Evolutionary conservation across 2,113 vertebrate genomes (phyloP).

Genomic region (Craseonycteris thonglongyai): DNA sequence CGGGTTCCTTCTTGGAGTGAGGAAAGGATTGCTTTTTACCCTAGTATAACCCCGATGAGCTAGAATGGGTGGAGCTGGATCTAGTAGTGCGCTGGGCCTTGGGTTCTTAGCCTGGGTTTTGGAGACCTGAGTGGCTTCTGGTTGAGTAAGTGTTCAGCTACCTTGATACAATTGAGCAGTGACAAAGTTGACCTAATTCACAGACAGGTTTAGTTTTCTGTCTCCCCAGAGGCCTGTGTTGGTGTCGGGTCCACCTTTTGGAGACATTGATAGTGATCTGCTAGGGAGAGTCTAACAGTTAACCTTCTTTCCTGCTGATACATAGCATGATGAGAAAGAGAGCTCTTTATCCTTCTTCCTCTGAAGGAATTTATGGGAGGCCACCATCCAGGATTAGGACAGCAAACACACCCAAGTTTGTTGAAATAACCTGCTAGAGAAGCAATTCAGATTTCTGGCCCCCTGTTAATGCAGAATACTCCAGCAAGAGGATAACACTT

Average conservation of each 20-base stretch:
- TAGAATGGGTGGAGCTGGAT: constrained; percentile 32
- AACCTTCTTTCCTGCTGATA: constrained; percentile 10
- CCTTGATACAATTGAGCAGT: constrained; percentile 10
- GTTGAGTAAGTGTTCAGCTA: constrained; percentile 57
- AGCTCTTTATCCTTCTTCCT: not conserved
- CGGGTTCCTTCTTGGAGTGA: not conserved
- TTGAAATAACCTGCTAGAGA: constrained; percentile 14
- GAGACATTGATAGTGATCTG: constrained; percentile 14
- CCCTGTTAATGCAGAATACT: not conserved
- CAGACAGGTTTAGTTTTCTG: constrained; percentile 21
- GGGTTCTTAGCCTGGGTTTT: constrained; percentile 29
- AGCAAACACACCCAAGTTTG: not conserved
- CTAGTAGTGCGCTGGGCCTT: constrained; percentile 13
- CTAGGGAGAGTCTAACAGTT: constrained; percentile 14
- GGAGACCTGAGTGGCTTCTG: constrained; percentile 16
- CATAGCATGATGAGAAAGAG: not conserved
- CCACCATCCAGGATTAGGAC: not conserved
- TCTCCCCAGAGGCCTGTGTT: constrained; percentile 40
- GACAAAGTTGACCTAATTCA: constrained; percentile 62
- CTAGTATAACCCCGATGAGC: not conserved
- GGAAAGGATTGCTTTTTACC: constrained; percentile 36
- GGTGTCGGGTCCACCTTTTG: not conserved
- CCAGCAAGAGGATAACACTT: not conserved
- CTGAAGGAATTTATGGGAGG: constrained; percentile 27
- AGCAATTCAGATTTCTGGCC: constrained; percentile 16